Conservation (phyloP, 2,113 vertebrate species). For the Malaclemys terrapin region DNA sequence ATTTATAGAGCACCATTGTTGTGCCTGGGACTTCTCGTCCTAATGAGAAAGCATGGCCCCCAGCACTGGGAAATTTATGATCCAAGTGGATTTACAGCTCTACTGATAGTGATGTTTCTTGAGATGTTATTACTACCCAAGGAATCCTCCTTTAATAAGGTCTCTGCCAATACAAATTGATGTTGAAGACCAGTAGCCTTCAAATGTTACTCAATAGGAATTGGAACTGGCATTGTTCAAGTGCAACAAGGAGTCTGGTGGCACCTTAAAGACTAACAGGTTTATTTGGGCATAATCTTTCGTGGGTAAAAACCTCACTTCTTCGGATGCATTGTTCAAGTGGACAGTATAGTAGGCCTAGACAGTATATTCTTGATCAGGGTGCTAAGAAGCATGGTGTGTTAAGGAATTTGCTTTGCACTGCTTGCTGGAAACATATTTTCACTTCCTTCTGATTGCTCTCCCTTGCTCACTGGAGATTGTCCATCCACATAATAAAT, state of each 20-base stretch:
- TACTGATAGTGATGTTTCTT: not conserved
- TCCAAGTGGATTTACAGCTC: not conserved
- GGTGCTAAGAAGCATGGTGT: not conserved
- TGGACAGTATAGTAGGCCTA: not conserved
- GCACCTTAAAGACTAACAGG: too few relatives aligned
- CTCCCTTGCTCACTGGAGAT: not conserved
- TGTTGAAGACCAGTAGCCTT: not conserved
- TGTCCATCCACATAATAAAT: not conserved
- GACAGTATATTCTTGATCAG: not conserved
- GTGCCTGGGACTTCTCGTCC: not conserved
- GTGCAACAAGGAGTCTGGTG: not conserved
- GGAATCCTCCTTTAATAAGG: not conserved
- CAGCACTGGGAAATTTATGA: not conserved
- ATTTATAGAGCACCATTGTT: not conserved
- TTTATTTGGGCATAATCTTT: too few relatives aligned
- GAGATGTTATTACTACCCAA: not conserved
- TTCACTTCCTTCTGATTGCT: not conserved
- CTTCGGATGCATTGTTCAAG: not conserved
- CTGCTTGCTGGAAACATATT: not conserved
- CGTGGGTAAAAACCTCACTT: too few relatives aligned
- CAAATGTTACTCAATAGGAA: not conserved
- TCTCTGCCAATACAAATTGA: not conserved
- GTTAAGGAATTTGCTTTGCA: not conserved
- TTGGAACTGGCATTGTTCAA: not conserved
- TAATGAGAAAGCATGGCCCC: not conserved